Base-by-base conservation (phyloP, 2,113 vertebrate species). In the Prunella fulvescens region DNA sequence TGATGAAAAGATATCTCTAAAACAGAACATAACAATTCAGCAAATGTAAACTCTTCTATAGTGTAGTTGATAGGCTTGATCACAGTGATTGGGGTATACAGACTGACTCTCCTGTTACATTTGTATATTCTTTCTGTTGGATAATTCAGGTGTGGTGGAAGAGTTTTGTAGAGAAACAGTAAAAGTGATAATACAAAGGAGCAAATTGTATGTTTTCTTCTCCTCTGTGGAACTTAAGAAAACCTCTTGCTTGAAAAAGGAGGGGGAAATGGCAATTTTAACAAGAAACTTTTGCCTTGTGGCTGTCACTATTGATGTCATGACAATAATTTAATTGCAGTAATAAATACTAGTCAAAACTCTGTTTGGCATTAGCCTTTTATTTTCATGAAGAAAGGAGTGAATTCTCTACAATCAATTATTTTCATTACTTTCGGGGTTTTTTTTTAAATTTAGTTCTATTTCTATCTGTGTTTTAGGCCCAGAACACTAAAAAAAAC, bases 1-100 rank as follows among this genome's bases (percentile, higher is more conserved):
- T 73, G 86, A 70, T 95, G 57, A 94, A 96, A 97, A 95, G 81
- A 87, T 97, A 76, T 29, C 70, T 94, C 86, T 94, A 77, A 94
- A 96, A 35, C 86, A 97, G 79, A 94, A 72, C 70, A 95, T 20
- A 95, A 25, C 84, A 95, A 94, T 97, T 85, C 73, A 93, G 89
- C 91, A 97, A 51, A 96, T 80, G 61, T 79, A 88, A 84, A 85
- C 87, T 95, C 35, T 73, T 65, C 81, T 78, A 69, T 91, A 50
- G 69, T 79, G 45, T 69, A 70, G 83, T 47, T 92, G 91, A 95
- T 90, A 95, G 65, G 82, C 60, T 97, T 92, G 90, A 94, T 97
- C 95, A 56, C 45, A 62, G 53, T 48, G 37, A 31, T 80, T 67
- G 29, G 58, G 48, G n/a, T 66, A 28, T 61, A 35, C 50, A 64